These are phyloP conservation scores for Panulirus ornatus DNA, from an alignment of 1,140 invertebrate species.

Conservation along the genomic window DNA sequence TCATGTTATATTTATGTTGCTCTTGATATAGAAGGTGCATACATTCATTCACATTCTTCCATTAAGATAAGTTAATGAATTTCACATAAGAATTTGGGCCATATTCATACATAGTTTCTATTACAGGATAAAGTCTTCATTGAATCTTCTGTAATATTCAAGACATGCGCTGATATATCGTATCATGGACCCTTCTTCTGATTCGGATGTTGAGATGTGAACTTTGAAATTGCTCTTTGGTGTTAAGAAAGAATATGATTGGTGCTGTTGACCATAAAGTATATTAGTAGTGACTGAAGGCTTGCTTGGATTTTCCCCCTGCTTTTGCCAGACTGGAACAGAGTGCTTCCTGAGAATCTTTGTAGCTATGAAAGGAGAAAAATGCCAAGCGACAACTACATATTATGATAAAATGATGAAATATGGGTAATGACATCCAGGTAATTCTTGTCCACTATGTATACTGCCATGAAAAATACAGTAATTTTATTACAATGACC, in stretches of 20 bases:
- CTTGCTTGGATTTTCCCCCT: not conserved
- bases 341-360: not conserved
- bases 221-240: not conserved
- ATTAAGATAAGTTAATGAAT: not conserved
- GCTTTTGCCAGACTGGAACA: not conserved
- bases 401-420: not conserved
- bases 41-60: not conserved
- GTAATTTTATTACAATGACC: not conserved
- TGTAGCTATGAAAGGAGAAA: not conserved
- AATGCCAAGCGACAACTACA: not conserved
- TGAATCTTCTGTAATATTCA: not conserved
- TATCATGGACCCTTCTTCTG: no score
- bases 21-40: not conserved
- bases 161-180: not conserved
- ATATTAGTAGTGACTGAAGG: not conserved
- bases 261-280: no score
- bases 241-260: not conserved
- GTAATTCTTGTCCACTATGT: not conserved
- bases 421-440: not conserved
- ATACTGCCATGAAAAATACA: not conserved
- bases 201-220: not conserved
- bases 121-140: not conserved
- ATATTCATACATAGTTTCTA: not conserved
- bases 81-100: not conserved
- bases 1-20: not conserved